Conservation (phyloP, 2,113 vertebrate genomes). For the Toxostoma redivivum region DNA sequence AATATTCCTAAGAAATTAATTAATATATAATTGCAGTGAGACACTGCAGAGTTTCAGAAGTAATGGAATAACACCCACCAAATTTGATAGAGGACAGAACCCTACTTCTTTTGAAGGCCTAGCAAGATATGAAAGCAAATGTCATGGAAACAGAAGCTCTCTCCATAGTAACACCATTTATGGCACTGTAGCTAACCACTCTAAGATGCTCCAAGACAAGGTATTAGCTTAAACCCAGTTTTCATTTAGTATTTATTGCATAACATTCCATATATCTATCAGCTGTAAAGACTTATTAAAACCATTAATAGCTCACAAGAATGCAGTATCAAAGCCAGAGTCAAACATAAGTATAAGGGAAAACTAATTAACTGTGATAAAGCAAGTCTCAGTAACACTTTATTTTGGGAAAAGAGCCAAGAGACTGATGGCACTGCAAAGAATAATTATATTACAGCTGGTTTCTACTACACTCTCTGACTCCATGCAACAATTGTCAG, state of each 20-base stretch:
- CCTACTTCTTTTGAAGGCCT: conserved; percentile 59
- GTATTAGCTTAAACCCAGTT: conserved; percentile 57
- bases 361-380: conserved; percentile 41
- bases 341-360: neutral
- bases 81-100: conserved; percentile 60
- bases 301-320: conserved; percentile 57
- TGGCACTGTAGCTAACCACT: conserved; percentile 55
- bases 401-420: neutral
- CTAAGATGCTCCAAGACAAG: conserved; percentile 60
- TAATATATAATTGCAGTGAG: neutral
- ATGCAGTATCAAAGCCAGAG: conserved; percentile 39
- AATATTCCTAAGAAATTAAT: conserved; percentile 16
- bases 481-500: neutral
- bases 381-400: neutral
- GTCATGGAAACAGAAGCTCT: conserved; percentile 80
- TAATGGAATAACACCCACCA: conserved; percentile 33
- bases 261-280: conserved; percentile 43
- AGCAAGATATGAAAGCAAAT: conserved; percentile 73
- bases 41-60: conserved; percentile 3
- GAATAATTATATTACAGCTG: neutral
- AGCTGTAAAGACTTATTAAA: conserved; percentile 54
- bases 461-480: neutral
- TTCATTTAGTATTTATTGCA: conserved; percentile 51
- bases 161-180: conserved; percentile 76
- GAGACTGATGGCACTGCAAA: neutral